A percentile compares a stretch with the other conserved stretches of the same genome.
phyloP scores from a whole-genome alignment of 23 tunicate genomes.

The Diplosoma virens region DNA sequence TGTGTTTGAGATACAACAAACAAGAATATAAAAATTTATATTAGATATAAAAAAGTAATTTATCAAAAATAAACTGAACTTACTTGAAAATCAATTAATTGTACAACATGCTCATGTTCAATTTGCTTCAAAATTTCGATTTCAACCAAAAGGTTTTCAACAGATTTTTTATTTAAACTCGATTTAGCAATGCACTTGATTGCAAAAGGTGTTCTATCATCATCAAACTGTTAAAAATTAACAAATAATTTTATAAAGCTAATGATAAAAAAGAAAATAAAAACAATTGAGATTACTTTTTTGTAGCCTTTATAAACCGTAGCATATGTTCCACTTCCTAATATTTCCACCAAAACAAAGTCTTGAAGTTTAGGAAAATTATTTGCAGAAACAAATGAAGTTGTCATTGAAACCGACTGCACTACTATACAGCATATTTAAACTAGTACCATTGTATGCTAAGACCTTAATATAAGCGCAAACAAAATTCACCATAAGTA shows the following conservation, averaged over 20 bases:
- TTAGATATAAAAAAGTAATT: background rate
- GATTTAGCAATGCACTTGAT: slow-evolving; percentile 81
- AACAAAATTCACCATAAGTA: too few species aligned
- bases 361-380: slow-evolving; percentile 59
- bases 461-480: too few species aligned
- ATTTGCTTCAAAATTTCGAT: slow-evolving; percentile 88
- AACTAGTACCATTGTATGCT: too few species aligned
- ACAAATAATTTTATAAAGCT: background rate
- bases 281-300: slow-evolving; percentile 48
- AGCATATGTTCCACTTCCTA: slow-evolving; percentile 92
- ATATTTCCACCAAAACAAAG: slow-evolving; percentile 67
- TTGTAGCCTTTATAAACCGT: slow-evolving; percentile 88
- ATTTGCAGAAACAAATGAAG: too few species aligned
- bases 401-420: too few species aligned
- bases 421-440: too few species aligned
- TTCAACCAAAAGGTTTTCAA: slow-evolving; percentile 79
- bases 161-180: slow-evolving; percentile 51
- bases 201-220: slow-evolving; percentile 54
- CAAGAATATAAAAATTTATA: background rate
- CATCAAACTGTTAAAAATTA: slow-evolving; percentile 36
- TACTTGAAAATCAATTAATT: slow-evolving; percentile 83
- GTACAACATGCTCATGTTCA: slow-evolving; percentile 82
- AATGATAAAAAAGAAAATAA: background rate
- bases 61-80: background rate
- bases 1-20: too few species aligned